Evolutionary conservation across 2,113 vertebrate species (phyloP).

Genomic region (Galbula dea): DNA sequence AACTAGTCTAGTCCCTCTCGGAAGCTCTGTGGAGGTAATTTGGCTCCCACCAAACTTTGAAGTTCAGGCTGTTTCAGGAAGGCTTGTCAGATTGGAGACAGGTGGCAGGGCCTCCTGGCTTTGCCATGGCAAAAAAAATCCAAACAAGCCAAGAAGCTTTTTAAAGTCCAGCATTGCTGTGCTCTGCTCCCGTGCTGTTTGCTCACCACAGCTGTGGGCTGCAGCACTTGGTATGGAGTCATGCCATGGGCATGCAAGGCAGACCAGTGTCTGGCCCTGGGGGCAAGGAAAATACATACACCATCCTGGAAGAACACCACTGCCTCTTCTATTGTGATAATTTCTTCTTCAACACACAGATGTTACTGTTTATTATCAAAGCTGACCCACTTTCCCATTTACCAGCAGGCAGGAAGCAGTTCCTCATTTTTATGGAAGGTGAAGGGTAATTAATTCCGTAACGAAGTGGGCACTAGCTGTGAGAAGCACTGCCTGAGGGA

Average conservation of each 20-base stretch:
- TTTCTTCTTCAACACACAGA: background rate
- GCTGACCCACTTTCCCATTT: background rate
- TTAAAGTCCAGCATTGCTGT: background rate
- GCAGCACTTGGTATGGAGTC: background rate
- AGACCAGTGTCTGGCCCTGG: accelerated
- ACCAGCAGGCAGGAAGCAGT: background rate
- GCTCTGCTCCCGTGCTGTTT: background rate
- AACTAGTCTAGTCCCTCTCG: background rate
- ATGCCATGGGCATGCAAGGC: accelerated
- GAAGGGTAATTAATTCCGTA: background rate
- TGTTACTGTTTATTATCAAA: background rate
- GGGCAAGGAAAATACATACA: background rate
- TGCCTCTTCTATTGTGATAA: background rate
- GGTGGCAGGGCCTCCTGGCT: background rate
- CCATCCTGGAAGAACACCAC: background rate
- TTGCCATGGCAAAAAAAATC: background rate
- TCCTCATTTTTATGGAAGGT: background rate
- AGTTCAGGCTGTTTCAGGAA: slow-evolving; percentile 31
- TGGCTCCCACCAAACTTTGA: slow-evolving; percentile 5
- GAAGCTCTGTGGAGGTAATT: background rate
- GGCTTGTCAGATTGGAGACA: background rate
- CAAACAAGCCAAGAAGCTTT: background rate
- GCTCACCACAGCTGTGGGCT: background rate
- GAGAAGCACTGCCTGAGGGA: background rate
- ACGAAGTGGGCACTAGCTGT: background rate